A percentile compares a stretch with the other conserved stretches of the same genome.
phyloP scores from a whole-genome alignment of 2,797 vertebrate species.

The Discoglossus pictus region DNA sequence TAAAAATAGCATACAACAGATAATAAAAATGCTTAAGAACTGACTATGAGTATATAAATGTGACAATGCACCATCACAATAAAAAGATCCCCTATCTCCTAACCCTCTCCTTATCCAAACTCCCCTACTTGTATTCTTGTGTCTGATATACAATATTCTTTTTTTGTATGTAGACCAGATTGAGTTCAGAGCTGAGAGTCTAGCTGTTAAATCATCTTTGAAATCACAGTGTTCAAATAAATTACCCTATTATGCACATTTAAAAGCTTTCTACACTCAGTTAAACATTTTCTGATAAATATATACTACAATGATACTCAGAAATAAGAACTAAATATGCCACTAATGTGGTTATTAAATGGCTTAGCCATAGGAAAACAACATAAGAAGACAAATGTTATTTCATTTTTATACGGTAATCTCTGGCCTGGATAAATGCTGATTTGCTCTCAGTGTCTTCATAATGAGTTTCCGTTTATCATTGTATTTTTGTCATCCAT shows the following conservation, averaged over 20 bases:
- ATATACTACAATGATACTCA: conserved; percentile 51
- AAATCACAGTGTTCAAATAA: conserved; percentile 55
- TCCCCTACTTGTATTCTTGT: too few relatives aligned
- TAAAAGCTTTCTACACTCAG: conserved; percentile 60
- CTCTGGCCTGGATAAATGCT: conserved; percentile 27
- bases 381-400: conserved; percentile 57
- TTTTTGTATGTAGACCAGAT: neutral
- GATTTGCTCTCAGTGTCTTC: conserved; percentile 12
- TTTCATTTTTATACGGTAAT: conserved; percentile 32
- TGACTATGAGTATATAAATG: too few relatives aligned
- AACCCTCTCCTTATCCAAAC: too few relatives aligned
- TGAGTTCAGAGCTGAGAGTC: conserved; percentile 17
- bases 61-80: too few relatives aligned
- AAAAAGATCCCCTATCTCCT: too few relatives aligned
- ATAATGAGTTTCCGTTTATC: conserved; percentile 31
- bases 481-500: conserved; percentile 12
- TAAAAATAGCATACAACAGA: too few relatives aligned
- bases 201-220: conserved; percentile 33
- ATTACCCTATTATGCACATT: conserved; percentile 65
- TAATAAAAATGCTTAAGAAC: too few relatives aligned
- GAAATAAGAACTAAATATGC: conserved; percentile 62
- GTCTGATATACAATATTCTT: too few relatives aligned
- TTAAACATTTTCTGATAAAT: conserved; percentile 63
- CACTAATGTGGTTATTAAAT: conserved; percentile 67
- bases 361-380: conserved; percentile 62